Percentiles rank a stretch among this genome's conserved stretches.
These are phyloP conservation scores for Labeo catla DNA, from an alignment of 2,113 vertebrate species.

Conservation along the genomic window DNA sequence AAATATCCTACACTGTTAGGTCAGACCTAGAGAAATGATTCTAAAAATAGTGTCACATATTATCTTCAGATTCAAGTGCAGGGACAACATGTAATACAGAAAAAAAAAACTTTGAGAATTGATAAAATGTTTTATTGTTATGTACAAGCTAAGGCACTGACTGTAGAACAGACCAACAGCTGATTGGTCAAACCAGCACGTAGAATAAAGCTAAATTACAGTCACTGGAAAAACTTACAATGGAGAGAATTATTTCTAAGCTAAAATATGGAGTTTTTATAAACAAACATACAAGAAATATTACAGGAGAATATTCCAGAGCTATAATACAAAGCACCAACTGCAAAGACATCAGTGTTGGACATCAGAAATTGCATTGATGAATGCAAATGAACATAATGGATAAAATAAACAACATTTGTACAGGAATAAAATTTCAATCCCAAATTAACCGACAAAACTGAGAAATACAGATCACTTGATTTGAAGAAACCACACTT, in stretches of 20 bases:
- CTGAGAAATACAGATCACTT: neutral
- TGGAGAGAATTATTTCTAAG: neutral
- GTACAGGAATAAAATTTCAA: neutral
- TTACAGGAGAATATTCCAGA: neutral
- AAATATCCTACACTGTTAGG: neutral
- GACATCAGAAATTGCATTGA: neutral
- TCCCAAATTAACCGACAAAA: neutral
- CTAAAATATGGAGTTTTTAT: neutral
- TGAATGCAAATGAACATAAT: neutral
- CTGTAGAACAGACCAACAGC: neutral
- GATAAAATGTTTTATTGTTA: slow-evolving; percentile 41
- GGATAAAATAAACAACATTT: slow-evolving; percentile 4
- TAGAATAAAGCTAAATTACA: neutral
- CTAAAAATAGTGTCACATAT: neutral
- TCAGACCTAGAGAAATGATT: neutral
- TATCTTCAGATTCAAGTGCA: neutral
- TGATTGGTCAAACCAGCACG: neutral
- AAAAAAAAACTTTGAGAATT: neutral
- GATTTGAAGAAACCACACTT: neutral
- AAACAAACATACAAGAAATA: neutral
- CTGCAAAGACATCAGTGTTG: slow-evolving; percentile 1
- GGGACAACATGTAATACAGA: neutral
- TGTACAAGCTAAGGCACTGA: slow-evolving; percentile 48
- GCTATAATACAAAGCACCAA: slow-evolving; percentile 22
- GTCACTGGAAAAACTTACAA: neutral